Evolutionary conservation across 2,797 vertebrate genomes (phyloP), one percentile per base, ranked within the genome.

Genomic region (Calcarius lapponicus): DNA sequence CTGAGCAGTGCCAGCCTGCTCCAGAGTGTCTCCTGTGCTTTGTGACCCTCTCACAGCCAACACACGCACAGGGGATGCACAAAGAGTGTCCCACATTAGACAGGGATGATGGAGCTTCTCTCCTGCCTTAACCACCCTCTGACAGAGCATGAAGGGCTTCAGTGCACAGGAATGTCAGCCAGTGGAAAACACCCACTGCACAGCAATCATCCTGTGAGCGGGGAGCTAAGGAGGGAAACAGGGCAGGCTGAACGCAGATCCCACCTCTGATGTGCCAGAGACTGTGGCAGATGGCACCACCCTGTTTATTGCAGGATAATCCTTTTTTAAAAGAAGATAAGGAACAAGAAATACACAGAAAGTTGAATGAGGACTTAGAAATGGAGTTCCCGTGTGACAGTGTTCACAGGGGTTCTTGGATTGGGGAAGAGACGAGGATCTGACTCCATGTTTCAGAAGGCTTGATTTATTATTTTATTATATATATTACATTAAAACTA

Each of bases 241-340:
- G 22, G 17, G 12, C n/a, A 47, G 15, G 31, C n/a, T 88, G 72
- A n/a, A 42, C 5, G n/a, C 85, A 90, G 19, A 69, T 42, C 11
- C 26, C 67, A 32, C 17, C 0, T 1, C 28, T 3, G 1, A 8
- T 0, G 1, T 21, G 13, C 50, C 50, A 51, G 28, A 51, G 28
- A 51, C 50, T 48, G 47, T 25, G 47, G 47, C 47, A 29, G 50
- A 29, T 18, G 50, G 50, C 50, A 51, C 50, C 50, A 11, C 28
- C 50, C 50, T 10, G 10, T 51, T 51, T 51, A 29, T 29, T 11
- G 18, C 50, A 29, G 50, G 28, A 51, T 29, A 51, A 51, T 51
- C 28, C 28, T 29, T 29, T 51, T 15, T 7, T 29, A 2, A n/a
- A 56, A 56, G 53, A 21, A 54, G 32, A 14, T 56, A 13, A 56